Evolutionary conservation across 2,888 invertebrate species (phyloP).

Genomic region (Coecobrya sp.): DNA sequence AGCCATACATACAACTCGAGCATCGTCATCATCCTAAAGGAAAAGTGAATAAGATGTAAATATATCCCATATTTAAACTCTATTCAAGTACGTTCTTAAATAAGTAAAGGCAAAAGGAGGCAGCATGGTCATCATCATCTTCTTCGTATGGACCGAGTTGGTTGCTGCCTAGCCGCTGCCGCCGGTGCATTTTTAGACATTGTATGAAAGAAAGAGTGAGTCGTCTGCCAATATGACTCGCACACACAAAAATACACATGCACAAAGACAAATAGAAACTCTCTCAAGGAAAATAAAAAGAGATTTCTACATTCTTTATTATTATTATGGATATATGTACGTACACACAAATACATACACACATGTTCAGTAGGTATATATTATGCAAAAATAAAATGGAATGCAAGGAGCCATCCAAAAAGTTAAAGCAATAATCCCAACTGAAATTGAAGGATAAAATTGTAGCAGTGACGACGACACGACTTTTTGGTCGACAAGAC

Average conservation of each 20-base stretch:
- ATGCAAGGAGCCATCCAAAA: constrained; percentile 9
- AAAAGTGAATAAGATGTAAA: constrained; percentile 50
- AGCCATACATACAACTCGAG: neutral
- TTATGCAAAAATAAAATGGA: constrained; percentile 32
- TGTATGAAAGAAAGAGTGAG: neutral
- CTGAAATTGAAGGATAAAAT: neutral
- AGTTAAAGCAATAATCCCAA: neutral
- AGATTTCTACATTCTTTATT: constrained; percentile 20
- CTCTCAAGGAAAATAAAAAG: constrained; percentile 18
- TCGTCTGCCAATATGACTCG: neutral
- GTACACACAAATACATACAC: neutral
- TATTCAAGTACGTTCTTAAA: constrained; percentile 35
- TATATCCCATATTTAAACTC: constrained; percentile 71
- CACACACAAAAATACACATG: neutral
- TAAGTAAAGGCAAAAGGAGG: neutral
- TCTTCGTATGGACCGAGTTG: neutral
- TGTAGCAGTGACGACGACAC: neutral
- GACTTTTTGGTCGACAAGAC: neutral
- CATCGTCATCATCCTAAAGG: neutral
- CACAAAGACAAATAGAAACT: neutral
- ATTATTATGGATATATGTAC: neutral
- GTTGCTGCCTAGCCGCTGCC: constrained; percentile 3
- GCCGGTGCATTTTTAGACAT: constrained; percentile 43
- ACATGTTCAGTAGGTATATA: neutral
- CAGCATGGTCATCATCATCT: constrained; percentile 13